Evolutionary conservation across 1,140 invertebrate genomes (phyloP), one percentile per base, ranked within the genome.

Genomic region (Eriocheir sinensis): DNA sequence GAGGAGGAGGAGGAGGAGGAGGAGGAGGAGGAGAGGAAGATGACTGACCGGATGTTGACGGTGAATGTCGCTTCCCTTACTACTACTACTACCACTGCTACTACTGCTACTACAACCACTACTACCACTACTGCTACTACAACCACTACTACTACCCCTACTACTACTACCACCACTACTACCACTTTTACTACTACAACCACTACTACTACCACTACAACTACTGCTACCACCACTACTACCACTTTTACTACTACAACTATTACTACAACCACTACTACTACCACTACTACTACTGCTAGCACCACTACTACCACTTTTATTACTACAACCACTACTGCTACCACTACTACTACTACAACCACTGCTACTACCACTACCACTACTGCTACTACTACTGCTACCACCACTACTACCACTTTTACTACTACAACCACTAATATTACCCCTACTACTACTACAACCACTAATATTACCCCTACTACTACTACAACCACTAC

Each of bases 281-380:
- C n/a, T n/a, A n/a, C n/a, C n/a, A 72, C 53, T 72, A 72, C 53
- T 72, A 72, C 53, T 72, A 72, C 53, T 72, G 53, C 53, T 72
- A 72, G 12, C 27, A 72, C 53, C 27, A 27, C 53, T 72, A 72
- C 53, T 72, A 72, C 53, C 27, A 72, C 53, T n/a, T n/a, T n/a
- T n/a, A n/a, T n/a, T n/a, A n/a, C n/a, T n/a, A n/a, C n/a, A n/a
- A n/a, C n/a, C n/a, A n/a, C n/a, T n/a, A n/a, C n/a, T n/a, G n/a
- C n/a, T n/a, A n/a, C n/a, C n/a, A n/a, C n/a, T n/a, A n/a, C n/a
- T n/a, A n/a, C n/a, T n/a, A n/a, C n/a, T n/a, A n/a, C n/a, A n/a
- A n/a, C n/a, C n/a, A n/a, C n/a, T 72, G 27, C 53, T 72, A 72
- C 53, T 72, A 27, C 53, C 27, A 72, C 53, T 72, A 72, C 53